Evolutionary conservation across 2,797 vertebrate species (phyloP), one percentile per base, ranked within the genome.

Genomic region (Spheniscus humboldti): DNA sequence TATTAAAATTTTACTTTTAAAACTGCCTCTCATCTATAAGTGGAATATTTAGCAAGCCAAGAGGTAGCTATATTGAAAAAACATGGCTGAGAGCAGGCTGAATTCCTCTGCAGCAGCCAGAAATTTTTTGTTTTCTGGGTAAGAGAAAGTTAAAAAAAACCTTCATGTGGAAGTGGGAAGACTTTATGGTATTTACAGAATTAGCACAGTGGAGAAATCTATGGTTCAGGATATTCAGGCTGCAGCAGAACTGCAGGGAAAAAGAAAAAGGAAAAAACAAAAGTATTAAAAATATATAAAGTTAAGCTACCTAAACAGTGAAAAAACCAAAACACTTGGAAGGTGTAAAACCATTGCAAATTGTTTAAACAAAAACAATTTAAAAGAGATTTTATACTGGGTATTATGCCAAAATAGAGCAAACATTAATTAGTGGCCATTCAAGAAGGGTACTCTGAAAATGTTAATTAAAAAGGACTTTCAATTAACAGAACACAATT

Each of bases 381-480:
- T 8, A 69, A 92, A 47, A 52, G 33, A 35, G 4, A 78, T 88
- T 92, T 90, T 86, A 37, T 68, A 41, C 25, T 52, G 16, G 35
- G 31, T 92, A 57, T 30, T 69, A 30, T 45, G 43, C 69, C 82
- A 95, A 95, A 90, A 66, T 20, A 76, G 23, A 88, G 35, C 39
- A 69, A 90, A 81, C 22, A 37, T 74, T 77, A 94, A 88, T 80
- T 80, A 88, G 63, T 20, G 37, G 53, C 33, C 75, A 81, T 76
- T 86, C 76, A 76, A 88, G 79, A 93, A 59, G 16, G 11, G 19
- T 78, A 81, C 24, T 86, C 53, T 73, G 69, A 86, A 94, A 91
- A 86, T 78, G 73, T 73, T 90, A 81, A 95, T 92, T 95, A 57
- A 68, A 84, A 92, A 88, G 18, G 39, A 12, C 9, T 81, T 94